Conservation (phyloP, 2,113 vertebrate species). For the Cyprinus carpio region DNA sequence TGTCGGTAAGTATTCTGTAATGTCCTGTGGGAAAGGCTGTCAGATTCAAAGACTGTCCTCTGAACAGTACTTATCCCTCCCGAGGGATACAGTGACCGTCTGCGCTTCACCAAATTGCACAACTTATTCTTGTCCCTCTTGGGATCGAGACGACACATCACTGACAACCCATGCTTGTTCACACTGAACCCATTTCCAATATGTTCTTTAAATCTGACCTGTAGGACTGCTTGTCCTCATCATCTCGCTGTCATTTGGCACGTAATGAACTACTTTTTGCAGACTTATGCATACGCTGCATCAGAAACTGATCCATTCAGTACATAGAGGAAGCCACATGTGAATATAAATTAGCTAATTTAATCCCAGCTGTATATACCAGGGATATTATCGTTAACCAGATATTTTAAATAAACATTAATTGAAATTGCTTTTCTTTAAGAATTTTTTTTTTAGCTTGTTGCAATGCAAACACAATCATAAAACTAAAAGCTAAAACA, state of each 20-base stretch:
- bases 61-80: slow-evolving; percentile 58
- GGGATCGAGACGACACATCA: slow-evolving; percentile 36
- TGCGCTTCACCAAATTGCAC: slow-evolving; percentile 60
- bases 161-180: slow-evolving; percentile 6
- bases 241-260: slow-evolving; percentile 1
- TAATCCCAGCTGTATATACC: neutral
- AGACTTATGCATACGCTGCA: neutral
- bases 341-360: neutral
- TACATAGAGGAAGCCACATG: neutral
- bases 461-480: too few species aligned
- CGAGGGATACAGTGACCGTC: slow-evolving; percentile 64
- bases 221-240: neutral
- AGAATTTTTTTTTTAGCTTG: too few species aligned
- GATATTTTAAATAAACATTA: neutral
- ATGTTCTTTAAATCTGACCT: neutral
- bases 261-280: neutral
- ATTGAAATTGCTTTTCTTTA: too few species aligned
- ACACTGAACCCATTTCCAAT: slow-evolving; percentile 3
- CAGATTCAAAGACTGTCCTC: slow-evolving; percentile 55
- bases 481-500: neutral
- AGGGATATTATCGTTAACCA: neutral
- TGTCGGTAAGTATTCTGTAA: slow-evolving; percentile 39
- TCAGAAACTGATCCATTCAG: neutral
- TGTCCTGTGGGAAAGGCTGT: slow-evolving; percentile 50
- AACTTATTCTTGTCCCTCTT: slow-evolving; percentile 56